Percentiles rank a stretch among this genome's conserved stretches.
Evolutionary conservation across 2,797 vertebrate species (phyloP).

Genomic region (Echeneis naucrates): DNA sequence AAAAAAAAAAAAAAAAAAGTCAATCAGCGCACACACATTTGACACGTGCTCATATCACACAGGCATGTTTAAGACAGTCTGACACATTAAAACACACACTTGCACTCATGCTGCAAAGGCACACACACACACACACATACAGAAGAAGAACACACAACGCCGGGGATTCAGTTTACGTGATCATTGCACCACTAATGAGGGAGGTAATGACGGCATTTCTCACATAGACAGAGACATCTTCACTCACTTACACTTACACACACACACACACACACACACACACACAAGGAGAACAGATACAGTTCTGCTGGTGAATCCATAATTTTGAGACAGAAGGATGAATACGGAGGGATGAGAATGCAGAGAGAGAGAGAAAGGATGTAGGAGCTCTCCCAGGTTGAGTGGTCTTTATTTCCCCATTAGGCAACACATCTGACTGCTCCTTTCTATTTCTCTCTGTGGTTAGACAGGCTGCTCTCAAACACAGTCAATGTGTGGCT

Average conservation of each 20-base stretch:
- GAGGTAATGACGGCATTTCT: slow-evolving; percentile 81
- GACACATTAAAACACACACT: slow-evolving; percentile 34
- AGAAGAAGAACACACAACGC: slow-evolving; percentile 40
- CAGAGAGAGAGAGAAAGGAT: background rate
- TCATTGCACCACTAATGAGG: slow-evolving; percentile 82
- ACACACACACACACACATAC: background rate
- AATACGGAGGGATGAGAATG: slow-evolving; percentile 31
- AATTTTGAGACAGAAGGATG: slow-evolving; percentile 29
- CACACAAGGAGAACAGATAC: slow-evolving; percentile 51
- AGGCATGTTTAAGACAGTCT: slow-evolving; percentile 39
- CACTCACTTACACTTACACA: slow-evolving; percentile 50
- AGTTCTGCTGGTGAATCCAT: slow-evolving; percentile 41
- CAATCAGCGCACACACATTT: slow-evolving; percentile 46
- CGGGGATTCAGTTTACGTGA: slow-evolving; percentile 68
- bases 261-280: slow-evolving; percentile 40
- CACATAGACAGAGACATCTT: slow-evolving; percentile 73
- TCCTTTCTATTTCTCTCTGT: slow-evolving; percentile 35
- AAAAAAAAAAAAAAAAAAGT: slow-evolving; percentile 5
- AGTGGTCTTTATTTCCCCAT: slow-evolving; percentile 71
- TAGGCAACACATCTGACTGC: slow-evolving; percentile 59
- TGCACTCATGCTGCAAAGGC: background rate
- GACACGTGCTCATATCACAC: slow-evolving; percentile 45
- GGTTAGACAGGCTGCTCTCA: slow-evolving; percentile 40
- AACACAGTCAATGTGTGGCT: slow-evolving; percentile 4
- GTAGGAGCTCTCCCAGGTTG: slow-evolving; percentile 65